Base-by-base conservation (phyloP, 2,113 vertebrate genomes). In the Melanocharis versteri region DNA sequence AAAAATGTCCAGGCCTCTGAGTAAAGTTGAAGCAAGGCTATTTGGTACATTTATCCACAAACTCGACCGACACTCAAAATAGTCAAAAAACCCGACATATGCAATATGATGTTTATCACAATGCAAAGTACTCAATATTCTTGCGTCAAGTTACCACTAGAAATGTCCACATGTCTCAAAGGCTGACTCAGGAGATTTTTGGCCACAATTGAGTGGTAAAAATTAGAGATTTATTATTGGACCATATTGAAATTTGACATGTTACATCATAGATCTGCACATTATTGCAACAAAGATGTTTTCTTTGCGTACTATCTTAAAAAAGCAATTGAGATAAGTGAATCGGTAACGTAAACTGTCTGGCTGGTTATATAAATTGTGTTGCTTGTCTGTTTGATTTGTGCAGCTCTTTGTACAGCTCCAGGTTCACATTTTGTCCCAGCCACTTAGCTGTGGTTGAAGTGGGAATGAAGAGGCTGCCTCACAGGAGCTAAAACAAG, bases 271-370 rank as follows among this genome's bases (percentile, higher is more conserved):
- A 12, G 65, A 50, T 71, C 44, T 79, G 57, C 48, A 79, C 31
- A 57, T 83, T 65, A 40, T 77, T 81, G 62, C 31, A 86, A 69
- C 68, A 93, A 93, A 88, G 30, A 20, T 80, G 21, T 93, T 88
- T 85, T 88, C 53, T 86, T 66, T 80, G 50, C 80, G n/a, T 37
- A n/a, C 5, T 61, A 1, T 72, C 70, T 93, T 89, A 70, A 72
- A 92, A 91, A 94, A 83, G 12, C 75, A 83, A 35, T 51, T 23
- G 48, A 62, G 69, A 62, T 66, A 88, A 94, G 39, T 47, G 81
- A 85, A 91, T 93, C 61, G 88, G 79, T 77, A 91, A 83, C 18
- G 69, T 37, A 88, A 94, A 85, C 75, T 92, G 78, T 83, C 85
- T 96, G 75, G 40, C 11, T 83, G 69, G 53, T 90, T 90, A 45